Evolutionary conservation across 2,888 invertebrate genomes (phyloP), one percentile per base, ranked within the genome.

Genomic region (Scaptomyza polygonia): DNA sequence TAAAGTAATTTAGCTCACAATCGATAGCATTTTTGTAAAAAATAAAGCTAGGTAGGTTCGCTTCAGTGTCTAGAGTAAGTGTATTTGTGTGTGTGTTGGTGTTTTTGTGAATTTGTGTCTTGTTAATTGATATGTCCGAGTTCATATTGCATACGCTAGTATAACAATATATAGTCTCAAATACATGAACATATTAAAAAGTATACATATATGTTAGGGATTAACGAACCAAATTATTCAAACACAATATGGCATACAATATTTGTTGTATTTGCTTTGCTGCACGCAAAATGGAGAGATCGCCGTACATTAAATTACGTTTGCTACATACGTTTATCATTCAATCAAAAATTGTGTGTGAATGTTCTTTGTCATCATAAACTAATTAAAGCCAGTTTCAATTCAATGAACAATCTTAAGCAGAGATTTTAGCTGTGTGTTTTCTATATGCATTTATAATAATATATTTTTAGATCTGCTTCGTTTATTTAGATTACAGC

Each of bases 21-120:
- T 66, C 54, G 40, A 51, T 79, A 76, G 80, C 75, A 76, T 65
- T 71, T 67, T 64, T 87, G n/a, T 34, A n/a, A 1, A 34, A 85
- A 85, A 87, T n/a, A 82, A 82, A 87, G 86, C 86, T 83, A 88
- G 88, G 82, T 83, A 87, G 88, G 82, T 83, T 86, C 77, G 88
- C 86, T 76, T 83, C 83, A 85, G 71, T 87, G 69, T 82, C 47
- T 34, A 51, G 65, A 81, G 8, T 51, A 43, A 51, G 34, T 47
- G n/a, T 25, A 25, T 25, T 3, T 34, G 55, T 64, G 49, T 58
- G 30, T 55, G 14, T 63, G 64, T 52, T 40, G 52, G 30, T 8
- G 8, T 27, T 14, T 48, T 39, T 45, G 62, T 61, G 67, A 52
- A 48, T 68, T 77, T 67, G 73, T 74, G 83, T 84, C 86, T 86